These are phyloP conservation scores for Athetis lepigone DNA, from an alignment of 2,888 invertebrate genomes.

Conservation along the genomic window DNA sequence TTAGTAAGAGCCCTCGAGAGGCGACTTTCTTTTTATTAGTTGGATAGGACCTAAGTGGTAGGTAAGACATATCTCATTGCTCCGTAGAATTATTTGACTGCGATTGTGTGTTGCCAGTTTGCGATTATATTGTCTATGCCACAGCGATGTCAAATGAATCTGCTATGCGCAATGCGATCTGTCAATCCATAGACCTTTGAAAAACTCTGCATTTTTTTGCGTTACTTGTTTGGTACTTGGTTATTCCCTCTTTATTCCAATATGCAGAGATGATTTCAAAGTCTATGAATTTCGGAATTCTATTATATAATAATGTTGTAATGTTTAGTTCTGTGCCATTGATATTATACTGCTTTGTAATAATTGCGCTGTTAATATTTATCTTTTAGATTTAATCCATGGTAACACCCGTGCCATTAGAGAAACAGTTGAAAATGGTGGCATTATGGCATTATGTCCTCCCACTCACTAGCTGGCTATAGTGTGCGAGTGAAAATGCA, in stretches of 20 bases:
- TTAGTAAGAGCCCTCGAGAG: conserved; percentile 31
- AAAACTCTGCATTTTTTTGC: conserved; percentile 24
- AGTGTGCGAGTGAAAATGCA: background rate
- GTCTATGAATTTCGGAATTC: conserved; percentile 16
- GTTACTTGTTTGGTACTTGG: conserved; percentile 17
- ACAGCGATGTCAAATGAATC: conserved; percentile 57
- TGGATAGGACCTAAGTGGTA: background rate
- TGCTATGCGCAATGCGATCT: conserved; percentile 63
- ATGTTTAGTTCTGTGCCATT: conserved; percentile 51
- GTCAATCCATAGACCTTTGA: conserved; percentile 38
- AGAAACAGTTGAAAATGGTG: background rate
- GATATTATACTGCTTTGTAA: conserved; percentile 46
- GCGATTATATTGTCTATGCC: conserved; percentile 51
- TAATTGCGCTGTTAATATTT: conserved; percentile 26
- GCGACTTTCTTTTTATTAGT: conserved; percentile 5
- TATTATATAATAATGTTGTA: conserved; percentile 30
- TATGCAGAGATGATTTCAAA: conserved; percentile 14
- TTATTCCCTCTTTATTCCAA: conserved; percentile 1
- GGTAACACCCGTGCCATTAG: background rate
- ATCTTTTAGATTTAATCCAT: conserved; percentile 15
- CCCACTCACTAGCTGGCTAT: background rate
- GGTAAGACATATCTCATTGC: conserved; percentile 63
- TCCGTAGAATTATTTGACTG: conserved; percentile 49
- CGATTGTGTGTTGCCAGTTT: conserved; percentile 51
- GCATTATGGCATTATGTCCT: background rate